These are phyloP conservation scores for Nasua narica DNA, from an alignment of 2,797 vertebrate genomes.

Conservation along the genomic window DNA sequence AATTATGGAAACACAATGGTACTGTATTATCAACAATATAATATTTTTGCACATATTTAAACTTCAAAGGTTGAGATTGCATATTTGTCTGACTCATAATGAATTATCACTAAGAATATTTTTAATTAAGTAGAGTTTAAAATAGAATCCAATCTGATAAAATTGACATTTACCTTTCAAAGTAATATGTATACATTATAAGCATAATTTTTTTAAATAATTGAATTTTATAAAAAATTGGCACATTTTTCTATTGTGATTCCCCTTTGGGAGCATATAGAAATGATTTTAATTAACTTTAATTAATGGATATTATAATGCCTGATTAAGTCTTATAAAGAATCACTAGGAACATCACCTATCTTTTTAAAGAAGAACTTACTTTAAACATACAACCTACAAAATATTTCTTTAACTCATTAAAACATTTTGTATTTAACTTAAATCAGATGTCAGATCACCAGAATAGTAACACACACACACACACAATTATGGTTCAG, in stretches of 20 bases:
- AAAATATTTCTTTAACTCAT: neutral
- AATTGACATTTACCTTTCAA: neutral
- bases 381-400: neutral
- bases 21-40: neutral
- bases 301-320: neutral
- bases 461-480: neutral
- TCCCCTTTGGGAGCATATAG: neutral
- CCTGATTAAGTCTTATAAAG: neutral
- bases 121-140: neutral
- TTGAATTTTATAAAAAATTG: neutral
- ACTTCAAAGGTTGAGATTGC: neutral
- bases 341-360: neutral
- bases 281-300: neutral
- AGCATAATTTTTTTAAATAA: neutral
- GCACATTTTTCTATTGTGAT: neutral
- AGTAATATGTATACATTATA: neutral
- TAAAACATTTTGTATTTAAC: neutral
- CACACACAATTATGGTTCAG: neutral
- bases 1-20: neutral
- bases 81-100: neutral
- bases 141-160: neutral
- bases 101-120: neutral
- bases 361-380: neutral
- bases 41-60: neutral
- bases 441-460: neutral